Percentiles rank a stretch among this genome's conserved stretches.
phyloP scores from a whole-genome alignment of 2,888 invertebrate genomes.

The Aphidius colemani region DNA sequence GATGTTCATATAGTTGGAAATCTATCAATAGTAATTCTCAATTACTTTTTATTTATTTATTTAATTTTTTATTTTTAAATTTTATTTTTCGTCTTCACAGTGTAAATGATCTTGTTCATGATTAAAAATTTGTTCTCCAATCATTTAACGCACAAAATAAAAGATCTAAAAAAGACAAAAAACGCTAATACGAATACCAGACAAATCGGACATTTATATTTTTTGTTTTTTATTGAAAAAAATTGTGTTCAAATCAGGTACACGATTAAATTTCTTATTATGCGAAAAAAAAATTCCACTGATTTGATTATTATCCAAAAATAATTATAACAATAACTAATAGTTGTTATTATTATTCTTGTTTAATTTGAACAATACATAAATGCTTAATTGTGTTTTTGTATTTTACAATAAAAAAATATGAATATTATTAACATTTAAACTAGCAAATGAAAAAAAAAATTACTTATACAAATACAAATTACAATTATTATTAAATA shows the following conservation, averaged over 20 bases:
- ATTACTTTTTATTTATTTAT: constrained; percentile 23
- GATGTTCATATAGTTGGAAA: neutral
- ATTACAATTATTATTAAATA: constrained; percentile 33
- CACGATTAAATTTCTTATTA: constrained; percentile 40
- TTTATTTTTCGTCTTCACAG: constrained; percentile 19
- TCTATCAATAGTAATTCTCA: constrained; percentile 11
- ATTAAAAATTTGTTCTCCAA: neutral
- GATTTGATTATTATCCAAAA: too few species aligned
- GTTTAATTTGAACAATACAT: constrained; percentile 18
- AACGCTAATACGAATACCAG: neutral
- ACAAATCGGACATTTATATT: constrained; percentile 7
- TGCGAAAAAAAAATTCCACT: constrained; percentile 31
- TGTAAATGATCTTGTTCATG: neutral
- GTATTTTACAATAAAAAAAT: constrained; percentile 23
- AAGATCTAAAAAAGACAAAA: neutral
- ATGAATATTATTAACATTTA: constrained; percentile 33
- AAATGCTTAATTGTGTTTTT: constrained; percentile 10
- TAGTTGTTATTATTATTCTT: constrained; percentile 4
- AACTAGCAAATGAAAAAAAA: constrained; percentile 46
- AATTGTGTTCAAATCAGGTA: constrained; percentile 50
- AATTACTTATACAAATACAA: constrained; percentile 13
- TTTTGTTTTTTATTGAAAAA: constrained; percentile 41
- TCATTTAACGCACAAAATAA: neutral
- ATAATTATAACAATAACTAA: neutral
- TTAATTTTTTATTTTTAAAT: constrained; percentile 27